A percentile compares a stretch with the other conserved stretches of the same genome.
Conservation (phyloP, 2,113 vertebrate genomes). For the Oryzias melastigma region DNA sequence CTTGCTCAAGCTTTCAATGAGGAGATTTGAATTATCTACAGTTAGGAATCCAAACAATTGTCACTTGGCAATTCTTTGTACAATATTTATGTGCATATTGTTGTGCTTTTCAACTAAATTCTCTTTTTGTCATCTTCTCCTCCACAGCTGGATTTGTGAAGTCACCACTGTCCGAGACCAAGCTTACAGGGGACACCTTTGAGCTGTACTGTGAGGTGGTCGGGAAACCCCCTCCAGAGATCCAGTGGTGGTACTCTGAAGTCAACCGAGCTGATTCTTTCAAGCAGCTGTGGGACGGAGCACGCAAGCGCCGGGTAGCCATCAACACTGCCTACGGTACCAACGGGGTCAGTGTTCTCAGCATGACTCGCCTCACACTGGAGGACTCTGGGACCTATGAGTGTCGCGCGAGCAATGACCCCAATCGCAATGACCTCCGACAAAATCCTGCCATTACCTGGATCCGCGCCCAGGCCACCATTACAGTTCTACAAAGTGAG, state of each 20-base stretch:
- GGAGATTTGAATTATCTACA: too few relatives aligned
- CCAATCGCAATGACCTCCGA: conserved; percentile 95
- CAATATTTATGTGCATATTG: conserved; percentile 38
- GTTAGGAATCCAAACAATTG: too few relatives aligned
- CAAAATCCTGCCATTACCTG: conserved; percentile 98
- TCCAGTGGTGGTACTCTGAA: conserved; percentile 99
- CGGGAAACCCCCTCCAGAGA: conserved; percentile 96
- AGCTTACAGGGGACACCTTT: conserved; percentile 99
- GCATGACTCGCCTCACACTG: conserved; percentile 91
- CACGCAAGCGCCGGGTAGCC: conserved; percentile 92
- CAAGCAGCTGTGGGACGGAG: conserved; percentile 98
- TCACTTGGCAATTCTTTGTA: too few relatives aligned
- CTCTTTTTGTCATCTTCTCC: conserved; percentile 64
- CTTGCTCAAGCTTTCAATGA: too few relatives aligned
- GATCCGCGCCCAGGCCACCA: conserved; percentile 99
- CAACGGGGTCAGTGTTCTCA: conserved; percentile 96
- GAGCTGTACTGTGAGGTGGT: conserved; percentile 99
- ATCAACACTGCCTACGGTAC: conserved; percentile 94
- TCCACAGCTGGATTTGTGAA: conserved; percentile 99
- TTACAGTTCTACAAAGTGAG: conserved; percentile 99
- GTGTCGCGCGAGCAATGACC: conserved; percentile 99
- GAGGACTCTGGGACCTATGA: conserved; percentile 99
- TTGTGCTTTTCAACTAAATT: conserved; percentile 56
- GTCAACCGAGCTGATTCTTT: conserved; percentile 98
- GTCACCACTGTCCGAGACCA: conserved; percentile 99